These are phyloP conservation scores for Nesidiocoris tenuis DNA, from an alignment of 2,888 invertebrate genomes.

Conservation along the genomic window DNA sequence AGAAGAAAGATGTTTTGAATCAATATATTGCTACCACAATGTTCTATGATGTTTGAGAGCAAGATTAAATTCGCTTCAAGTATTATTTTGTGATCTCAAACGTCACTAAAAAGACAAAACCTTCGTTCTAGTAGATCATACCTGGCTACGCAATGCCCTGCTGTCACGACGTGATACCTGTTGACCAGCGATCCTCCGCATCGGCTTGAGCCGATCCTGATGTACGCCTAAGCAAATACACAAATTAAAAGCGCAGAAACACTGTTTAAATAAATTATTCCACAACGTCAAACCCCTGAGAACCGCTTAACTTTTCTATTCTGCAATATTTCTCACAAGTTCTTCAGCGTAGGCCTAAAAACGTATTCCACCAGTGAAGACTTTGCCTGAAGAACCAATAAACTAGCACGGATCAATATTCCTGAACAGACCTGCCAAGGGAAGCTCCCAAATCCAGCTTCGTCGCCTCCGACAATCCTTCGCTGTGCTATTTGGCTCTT, in stretches of 20 bases:
- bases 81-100: no score
- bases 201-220: constrained; percentile 88
- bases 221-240: constrained; percentile 65
- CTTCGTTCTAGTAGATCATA: constrained; percentile 52
- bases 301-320: no score
- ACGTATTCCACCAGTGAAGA: no score
- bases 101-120: no score
- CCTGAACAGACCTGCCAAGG: constrained; percentile 75
- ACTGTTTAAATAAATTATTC: not conserved
- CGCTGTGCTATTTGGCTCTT: constrained; percentile 80
- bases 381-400: no score
- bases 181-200: constrained; percentile 91
- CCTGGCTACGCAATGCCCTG: constrained; percentile 89
- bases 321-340: no score
- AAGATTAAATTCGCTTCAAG: no score
- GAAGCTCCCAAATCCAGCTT: constrained; percentile 90
- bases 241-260: not conserved
- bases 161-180: constrained; percentile 87
- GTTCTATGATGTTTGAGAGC: no score
- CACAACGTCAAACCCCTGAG: no score
- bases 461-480: constrained; percentile 88
- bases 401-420: not conserved
- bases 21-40: no score
- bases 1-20: no score
- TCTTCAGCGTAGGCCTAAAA: no score